Evolutionary conservation across 2,888 invertebrate species (phyloP), one percentile per base, ranked within the genome.

Genomic region (Caenorhabditis zanzibari): DNA sequence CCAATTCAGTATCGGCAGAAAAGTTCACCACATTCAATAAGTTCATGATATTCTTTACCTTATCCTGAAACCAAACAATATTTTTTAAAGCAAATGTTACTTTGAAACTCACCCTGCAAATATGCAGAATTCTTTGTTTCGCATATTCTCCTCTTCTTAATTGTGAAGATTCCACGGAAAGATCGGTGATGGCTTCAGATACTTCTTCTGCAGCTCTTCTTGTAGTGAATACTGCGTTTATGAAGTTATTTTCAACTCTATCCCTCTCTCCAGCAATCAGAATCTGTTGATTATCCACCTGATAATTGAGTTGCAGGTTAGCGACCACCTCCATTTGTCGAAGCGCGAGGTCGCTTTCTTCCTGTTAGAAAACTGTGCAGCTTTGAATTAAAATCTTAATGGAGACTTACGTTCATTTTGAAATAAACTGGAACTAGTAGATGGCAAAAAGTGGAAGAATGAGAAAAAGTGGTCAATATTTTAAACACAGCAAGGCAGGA

Each of bases 401-500:
- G n/a, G n/a, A n/a, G n/a, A 58, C 58, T 58, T 35, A 58, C 58
- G 35, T n/a, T 58, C 58, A 58, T 58, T 35, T 32, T 5, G 9
- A 49, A 49, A 19, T 49, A n/a, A n/a, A 5, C 9, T 49, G 22
- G 19, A 19, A 9, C 22, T 7, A 19, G 49, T 10, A 54, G 24
- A 4, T 19, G 5, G 54, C 9, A 14, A 54, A 16, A 6, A 54
- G 12, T 4, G 10, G n/a, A 24, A 24, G 24, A 26, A 14, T 12
- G 52, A 52, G 16, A n/a, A 26, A 32, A 58, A 58, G n/a, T 58
- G 58, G 19, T 56, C 56, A 56, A 56, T 56, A 56, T 56, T 58
- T 32, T 58, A 35, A 35, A 58, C 58, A 32, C 16, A 58, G 35
- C 32, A 58, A 58, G 28, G 16, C 19, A 14, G 12, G 9, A 14